Percentiles rank a stretch among this genome's conserved stretches.
Evolutionary conservation across 2,797 vertebrate genomes (phyloP).

Genomic region (Cuniculus paca): DNA sequence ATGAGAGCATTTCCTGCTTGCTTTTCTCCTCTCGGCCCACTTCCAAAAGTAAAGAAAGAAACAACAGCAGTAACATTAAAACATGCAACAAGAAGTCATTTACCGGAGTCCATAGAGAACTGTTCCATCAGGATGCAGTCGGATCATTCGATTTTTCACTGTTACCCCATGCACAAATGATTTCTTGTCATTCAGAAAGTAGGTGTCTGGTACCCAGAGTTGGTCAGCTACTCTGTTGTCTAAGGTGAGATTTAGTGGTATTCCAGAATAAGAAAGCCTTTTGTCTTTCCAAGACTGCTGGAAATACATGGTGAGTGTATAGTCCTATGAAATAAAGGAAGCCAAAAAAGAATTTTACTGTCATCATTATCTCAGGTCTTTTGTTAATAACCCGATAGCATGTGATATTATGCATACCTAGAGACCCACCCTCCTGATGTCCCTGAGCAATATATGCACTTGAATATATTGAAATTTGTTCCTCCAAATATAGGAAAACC

Average conservation of each 20-base stretch:
- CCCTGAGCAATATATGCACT: not conserved
- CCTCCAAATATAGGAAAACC: not conserved
- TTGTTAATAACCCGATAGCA: not conserved
- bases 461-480: not conserved
- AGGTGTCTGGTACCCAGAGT: slow-evolving; percentile 97
- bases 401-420: not conserved
- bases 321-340: slow-evolving; percentile 90
- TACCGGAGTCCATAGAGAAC: slow-evolving; percentile 97
- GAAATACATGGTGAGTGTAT: slow-evolving; percentile 97
- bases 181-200: slow-evolving; percentile 98
- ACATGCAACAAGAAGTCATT: slow-evolving; percentile 59
- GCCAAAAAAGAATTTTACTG: slow-evolving; percentile 28
- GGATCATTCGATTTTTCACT: slow-evolving; percentile 97
- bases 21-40: not conserved
- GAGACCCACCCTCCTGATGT: not conserved
- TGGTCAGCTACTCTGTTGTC: slow-evolving; percentile 97
- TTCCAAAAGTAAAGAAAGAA: not conserved
- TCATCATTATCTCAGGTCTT: not conserved
- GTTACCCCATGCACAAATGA: slow-evolving; percentile 98
- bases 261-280: slow-evolving; percentile 95
- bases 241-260: slow-evolving; percentile 95
- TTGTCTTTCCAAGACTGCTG: slow-evolving; percentile 97
- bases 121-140: slow-evolving; percentile 96
- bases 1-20: not conserved
- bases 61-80: not conserved